A percentile compares a stretch with the other conserved stretches of the same genome.
Conservation (phyloP, 2,888 invertebrate species). For the Pristionchus exspectatus region DNA sequence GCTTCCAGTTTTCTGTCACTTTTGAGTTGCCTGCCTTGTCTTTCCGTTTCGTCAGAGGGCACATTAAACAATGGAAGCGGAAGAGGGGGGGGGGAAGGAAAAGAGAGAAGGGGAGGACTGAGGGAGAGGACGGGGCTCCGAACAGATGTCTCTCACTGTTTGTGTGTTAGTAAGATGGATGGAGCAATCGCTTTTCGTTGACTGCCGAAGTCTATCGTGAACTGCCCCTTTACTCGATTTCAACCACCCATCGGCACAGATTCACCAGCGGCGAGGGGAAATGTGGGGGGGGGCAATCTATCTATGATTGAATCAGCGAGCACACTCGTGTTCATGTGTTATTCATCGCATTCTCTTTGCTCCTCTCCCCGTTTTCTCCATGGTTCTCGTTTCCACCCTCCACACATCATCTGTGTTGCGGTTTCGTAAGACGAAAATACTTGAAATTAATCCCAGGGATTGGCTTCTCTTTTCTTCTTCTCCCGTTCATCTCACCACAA, state of each 20-base stretch:
- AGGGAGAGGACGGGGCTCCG: not conserved
- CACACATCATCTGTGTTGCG: not conserved
- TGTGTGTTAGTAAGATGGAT: constrained; percentile 42
- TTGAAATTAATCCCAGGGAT: not conserved
- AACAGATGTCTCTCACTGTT: constrained; percentile 49
- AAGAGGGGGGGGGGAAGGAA: not conserved
- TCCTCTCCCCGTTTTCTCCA: constrained; percentile 20
- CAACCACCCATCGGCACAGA: not conserved
- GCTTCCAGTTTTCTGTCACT: constrained; percentile 17
- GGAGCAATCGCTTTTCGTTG: not conserved
- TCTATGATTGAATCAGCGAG: constrained; percentile 40
- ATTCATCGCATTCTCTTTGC: constrained; percentile 36
- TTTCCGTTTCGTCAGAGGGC: not conserved
- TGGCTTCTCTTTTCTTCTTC: not conserved
- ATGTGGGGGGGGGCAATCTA: constrained; percentile 41
- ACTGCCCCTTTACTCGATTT: constrained; percentile 35
- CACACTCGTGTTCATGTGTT: constrained; percentile 41
- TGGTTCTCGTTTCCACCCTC: constrained; percentile 2
- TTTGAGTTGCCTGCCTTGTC: not conserved
- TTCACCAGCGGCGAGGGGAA: not conserved
- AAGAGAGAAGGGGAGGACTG: not conserved
- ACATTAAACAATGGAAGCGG: constrained; percentile 23
- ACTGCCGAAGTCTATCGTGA: constrained; percentile 25
- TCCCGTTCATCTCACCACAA: not conserved
- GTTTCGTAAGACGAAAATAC: not conserved